A percentile compares a stretch with the other conserved stretches of the same genome.
These are phyloP conservation scores for Dysmachus trigonus DNA, from an alignment of 2,888 invertebrate genomes.

Conservation along the genomic window DNA sequence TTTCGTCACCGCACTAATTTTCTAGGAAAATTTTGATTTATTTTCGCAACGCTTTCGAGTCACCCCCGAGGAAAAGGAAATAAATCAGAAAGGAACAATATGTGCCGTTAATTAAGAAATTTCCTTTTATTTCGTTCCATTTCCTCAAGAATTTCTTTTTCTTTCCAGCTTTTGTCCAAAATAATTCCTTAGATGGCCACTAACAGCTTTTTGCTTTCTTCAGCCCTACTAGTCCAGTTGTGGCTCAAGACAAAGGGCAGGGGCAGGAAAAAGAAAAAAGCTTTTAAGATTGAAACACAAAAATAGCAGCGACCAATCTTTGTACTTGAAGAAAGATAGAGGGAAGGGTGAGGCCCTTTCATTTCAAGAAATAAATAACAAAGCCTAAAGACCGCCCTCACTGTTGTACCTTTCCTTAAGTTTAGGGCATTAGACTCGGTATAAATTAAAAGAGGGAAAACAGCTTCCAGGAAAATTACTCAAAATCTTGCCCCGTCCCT, in stretches of 20 bases:
- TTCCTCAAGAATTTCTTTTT: conserved; percentile 43
- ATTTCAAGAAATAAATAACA: conserved; percentile 9
- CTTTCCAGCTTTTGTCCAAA: conserved; percentile 42
- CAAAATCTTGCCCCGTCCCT: conserved; percentile 8
- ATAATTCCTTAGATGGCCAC: conserved; percentile 44
- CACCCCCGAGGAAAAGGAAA: neutral
- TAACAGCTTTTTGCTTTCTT: conserved; percentile 48
- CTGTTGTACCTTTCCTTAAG: neutral
- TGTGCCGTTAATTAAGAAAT: conserved; percentile 42
- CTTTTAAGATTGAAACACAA: conserved; percentile 45
- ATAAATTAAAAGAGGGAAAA: conserved; percentile 38
- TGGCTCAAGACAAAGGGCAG: conserved; percentile 42
- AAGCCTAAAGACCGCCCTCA: conserved; percentile 4
- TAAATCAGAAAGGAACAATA: conserved; percentile 24
- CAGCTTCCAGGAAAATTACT: conserved; percentile 33
- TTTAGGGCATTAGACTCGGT: neutral
- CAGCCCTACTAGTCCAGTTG: neutral
- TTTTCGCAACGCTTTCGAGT: neutral
- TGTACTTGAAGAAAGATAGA: neutral
- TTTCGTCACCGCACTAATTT: neutral
- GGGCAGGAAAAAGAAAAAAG: conserved; percentile 43
- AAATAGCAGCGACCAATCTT: conserved; percentile 32
- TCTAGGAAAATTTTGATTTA: neutral
- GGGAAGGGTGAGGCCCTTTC: neutral
- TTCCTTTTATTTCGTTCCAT: conserved; percentile 43